A percentile compares a stretch with the other conserved stretches of the same genome.
These are phyloP conservation scores for Coendou prehensilis DNA, from an alignment of 2,797 vertebrate genomes.

Conservation along the genomic window DNA sequence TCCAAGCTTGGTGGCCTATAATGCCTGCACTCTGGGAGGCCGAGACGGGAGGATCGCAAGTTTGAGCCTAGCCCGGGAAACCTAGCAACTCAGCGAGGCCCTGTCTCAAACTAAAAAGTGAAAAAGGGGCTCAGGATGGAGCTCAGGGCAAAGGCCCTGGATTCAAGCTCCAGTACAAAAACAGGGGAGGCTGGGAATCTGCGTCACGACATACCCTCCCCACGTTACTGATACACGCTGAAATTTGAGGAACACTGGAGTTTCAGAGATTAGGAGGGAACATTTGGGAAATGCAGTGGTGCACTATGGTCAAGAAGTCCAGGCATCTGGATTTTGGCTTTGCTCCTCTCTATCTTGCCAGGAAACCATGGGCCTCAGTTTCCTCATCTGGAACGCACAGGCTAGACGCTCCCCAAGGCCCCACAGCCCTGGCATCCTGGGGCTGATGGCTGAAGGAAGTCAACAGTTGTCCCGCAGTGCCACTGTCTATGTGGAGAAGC, in stretches of 20 bases:
- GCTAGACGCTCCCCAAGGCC: not conserved
- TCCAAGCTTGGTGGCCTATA: not conserved
- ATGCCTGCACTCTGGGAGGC: not conserved
- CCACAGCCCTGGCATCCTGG: not conserved
- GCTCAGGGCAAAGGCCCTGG: not conserved
- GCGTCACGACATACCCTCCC: not conserved
- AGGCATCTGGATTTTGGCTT: not conserved
- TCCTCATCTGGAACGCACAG: not conserved
- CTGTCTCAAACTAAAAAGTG: not conserved
- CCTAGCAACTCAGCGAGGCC: not conserved
- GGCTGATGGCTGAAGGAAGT: not conserved
- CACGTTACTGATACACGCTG: not conserved
- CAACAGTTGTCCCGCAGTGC: not conserved
- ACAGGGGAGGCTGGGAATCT: not conserved
- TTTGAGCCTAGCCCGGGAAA: not conserved
- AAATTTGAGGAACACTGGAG: not conserved
- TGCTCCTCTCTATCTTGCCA: not conserved
- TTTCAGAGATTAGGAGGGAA: not conserved
- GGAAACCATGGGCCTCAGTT: not conserved
- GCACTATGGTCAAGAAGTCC: not conserved
- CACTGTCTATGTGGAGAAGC: not conserved
- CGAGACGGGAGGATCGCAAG: not conserved
- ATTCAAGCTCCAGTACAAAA: not conserved
- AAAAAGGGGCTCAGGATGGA: not conserved
- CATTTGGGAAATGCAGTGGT: not conserved